These are phyloP conservation scores for Anolis carolinensis DNA, from an alignment of 2,113 vertebrate genomes.

Conservation along the genomic window DNA sequence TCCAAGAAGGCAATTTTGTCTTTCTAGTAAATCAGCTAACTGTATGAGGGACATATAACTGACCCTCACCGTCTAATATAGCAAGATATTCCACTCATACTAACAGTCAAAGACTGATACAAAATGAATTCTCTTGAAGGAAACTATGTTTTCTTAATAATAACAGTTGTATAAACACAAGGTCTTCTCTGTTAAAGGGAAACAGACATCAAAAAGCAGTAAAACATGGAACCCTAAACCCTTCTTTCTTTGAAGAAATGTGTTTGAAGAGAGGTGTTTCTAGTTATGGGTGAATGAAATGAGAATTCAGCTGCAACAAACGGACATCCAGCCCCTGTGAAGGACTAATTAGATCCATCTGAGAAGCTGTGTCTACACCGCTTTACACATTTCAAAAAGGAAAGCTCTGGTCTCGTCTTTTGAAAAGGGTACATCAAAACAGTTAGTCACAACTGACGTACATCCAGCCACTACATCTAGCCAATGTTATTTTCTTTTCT, in stretches of 20 bases:
- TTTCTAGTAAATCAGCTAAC: constrained; percentile 39
- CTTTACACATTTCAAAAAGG: constrained; percentile 84
- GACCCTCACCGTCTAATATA: constrained; percentile 38
- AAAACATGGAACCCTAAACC: constrained; percentile 86
- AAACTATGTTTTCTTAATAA: constrained; percentile 84
- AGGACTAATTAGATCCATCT: constrained; percentile 91
- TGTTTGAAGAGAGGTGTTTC: constrained; percentile 89
- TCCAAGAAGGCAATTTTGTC: constrained; percentile 15
- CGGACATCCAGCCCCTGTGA: constrained; percentile 82
- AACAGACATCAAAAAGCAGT: constrained; percentile 90
- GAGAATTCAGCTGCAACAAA: constrained; percentile 87
- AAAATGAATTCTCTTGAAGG: constrained; percentile 73
- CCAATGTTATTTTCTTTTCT: constrained; percentile 53
- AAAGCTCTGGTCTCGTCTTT: constrained; percentile 72
- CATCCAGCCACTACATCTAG: constrained; percentile 62
- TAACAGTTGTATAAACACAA: constrained; percentile 92
- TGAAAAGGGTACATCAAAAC: constrained; percentile 84
- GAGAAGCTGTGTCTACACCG: constrained; percentile 79
- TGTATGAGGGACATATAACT: constrained; percentile 49
- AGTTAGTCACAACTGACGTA: constrained; percentile 74
- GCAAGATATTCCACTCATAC: constrained; percentile 60
- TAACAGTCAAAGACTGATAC: constrained; percentile 72
- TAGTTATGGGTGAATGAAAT: constrained; percentile 89
- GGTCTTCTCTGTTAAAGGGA: constrained; percentile 86
- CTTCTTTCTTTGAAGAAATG: constrained; percentile 81